phyloP scores from a whole-genome alignment of 2,888 invertebrate species.

The Caenorhabditis japonica region DNA sequence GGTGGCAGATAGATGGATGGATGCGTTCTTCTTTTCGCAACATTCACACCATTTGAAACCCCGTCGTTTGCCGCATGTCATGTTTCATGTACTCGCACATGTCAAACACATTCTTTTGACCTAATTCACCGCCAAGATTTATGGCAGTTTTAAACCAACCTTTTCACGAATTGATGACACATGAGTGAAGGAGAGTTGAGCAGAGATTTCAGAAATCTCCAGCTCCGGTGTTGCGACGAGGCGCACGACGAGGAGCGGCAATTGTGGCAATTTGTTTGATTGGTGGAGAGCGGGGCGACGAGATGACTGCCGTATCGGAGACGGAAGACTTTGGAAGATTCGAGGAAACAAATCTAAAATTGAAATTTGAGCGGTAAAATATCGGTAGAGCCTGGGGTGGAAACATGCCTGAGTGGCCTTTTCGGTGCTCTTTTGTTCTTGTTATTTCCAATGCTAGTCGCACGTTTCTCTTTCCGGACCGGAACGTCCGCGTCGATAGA shows the following conservation, averaged over 20 bases:
- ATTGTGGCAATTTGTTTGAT: slow-evolving; percentile 13
- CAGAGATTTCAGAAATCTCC: slow-evolving; percentile 30
- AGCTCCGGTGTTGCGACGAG: slow-evolving; percentile 15
- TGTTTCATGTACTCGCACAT: slow-evolving; percentile 43
- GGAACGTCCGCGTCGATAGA: slow-evolving; percentile 1
- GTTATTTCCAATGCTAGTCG: slow-evolving; percentile 4
- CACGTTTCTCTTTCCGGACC: slow-evolving; percentile 19
- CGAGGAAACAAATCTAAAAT: slow-evolving; percentile 21
- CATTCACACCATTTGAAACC: slow-evolving; percentile 38
- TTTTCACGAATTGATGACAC: slow-evolving; percentile 18
- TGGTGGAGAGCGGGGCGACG: slow-evolving; percentile 42
- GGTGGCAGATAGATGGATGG: slow-evolving; percentile 37
- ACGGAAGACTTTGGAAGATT: slow-evolving; percentile 22
- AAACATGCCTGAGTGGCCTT: slow-evolving; percentile 17
- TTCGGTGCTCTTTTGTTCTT: slow-evolving; percentile 37
- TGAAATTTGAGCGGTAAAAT: neutral
- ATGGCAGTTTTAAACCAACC: neutral
- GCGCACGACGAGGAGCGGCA: slow-evolving; percentile 15
- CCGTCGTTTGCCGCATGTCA: slow-evolving; percentile 40
- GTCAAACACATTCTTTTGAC: slow-evolving; percentile 25
- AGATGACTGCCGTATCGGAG: slow-evolving; percentile 28
- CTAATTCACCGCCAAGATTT: slow-evolving; percentile 31
- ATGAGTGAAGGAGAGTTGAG: slow-evolving; percentile 21
- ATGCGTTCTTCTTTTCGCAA: slow-evolving; percentile 8
- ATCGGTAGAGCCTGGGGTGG: neutral